Evolutionary conservation across 2,113 vertebrate genomes (phyloP), one percentile per base, ranked within the genome.

Genomic region (Nerophis lumbriciformis): DNA sequence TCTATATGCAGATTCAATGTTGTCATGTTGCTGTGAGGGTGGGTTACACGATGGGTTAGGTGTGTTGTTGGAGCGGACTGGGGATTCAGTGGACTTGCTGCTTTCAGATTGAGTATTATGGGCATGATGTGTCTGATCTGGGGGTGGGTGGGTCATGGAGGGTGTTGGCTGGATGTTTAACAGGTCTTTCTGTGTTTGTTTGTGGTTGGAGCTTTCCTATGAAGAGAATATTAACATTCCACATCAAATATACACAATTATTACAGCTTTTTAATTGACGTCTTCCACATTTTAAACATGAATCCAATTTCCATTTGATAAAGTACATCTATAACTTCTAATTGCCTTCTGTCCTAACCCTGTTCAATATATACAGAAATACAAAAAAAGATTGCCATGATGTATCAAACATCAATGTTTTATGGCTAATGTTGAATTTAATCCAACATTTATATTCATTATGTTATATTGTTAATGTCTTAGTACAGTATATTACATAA

Each of bases 131-230:
- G 47, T 61, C 37, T 61, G 61, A 48, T 16, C 1, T 52, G 53
- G 63, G 47, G 11, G 14, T 2, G 11, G 21, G 37, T 3, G 36
- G 21, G 47, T 38, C 16, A 36, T 8, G 5, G 57, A 62, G 14
- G 56, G 55, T 37, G 53, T 6, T n/a, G 65, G 39, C n/a, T 53
- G 58, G 5, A 15, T 4, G 1, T 48, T 13, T 58, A 48, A 44
- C 12, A 8, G 35, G 19, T 59, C 61, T 0, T 4, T 45, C 1
- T 67, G 71, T n/a, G 50, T 39, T 6, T 5, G 38, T 67, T 44
- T 62, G 37, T 19, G 19, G 61, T 53, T 53, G 12, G 5, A 56
- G 14, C 16, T 21, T 35, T 64, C 61, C 81, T 77, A 37, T 1
- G 19, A 37, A 66, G 44, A 72, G 15, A 62, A 5, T 16, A 38